Evolutionary conservation across 2,113 vertebrate genomes (phyloP).

Genomic region (Camelus dromedarius): DNA sequence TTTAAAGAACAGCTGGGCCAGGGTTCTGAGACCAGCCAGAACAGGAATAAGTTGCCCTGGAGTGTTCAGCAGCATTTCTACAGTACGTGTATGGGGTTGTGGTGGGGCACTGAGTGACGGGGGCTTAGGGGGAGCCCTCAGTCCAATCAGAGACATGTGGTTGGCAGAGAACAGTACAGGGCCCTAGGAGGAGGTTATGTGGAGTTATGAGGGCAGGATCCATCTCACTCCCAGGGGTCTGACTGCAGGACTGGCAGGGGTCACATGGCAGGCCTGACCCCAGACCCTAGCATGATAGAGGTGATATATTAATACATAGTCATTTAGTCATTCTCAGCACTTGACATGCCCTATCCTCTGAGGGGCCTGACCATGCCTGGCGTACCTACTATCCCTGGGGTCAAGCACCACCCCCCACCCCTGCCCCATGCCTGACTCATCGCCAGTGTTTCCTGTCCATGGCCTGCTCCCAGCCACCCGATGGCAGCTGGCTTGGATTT

Average conservation of each 20-base stretch:
- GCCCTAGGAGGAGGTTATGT: not conserved
- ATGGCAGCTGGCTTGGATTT: constrained; percentile 80
- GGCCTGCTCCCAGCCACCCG: constrained; percentile 10
- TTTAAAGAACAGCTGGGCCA: too few relatives aligned
- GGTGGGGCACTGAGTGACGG: not conserved
- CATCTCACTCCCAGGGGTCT: not conserved
- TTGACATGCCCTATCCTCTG: not conserved
- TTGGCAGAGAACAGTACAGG: not conserved
- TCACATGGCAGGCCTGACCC: not conserved
- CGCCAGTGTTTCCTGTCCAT: not conserved
- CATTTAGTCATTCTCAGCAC: not conserved
- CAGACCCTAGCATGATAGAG: not conserved
- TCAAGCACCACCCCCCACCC: not conserved
- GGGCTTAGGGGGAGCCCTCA: not conserved
- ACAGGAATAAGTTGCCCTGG: not conserved
- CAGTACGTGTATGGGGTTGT: not conserved
- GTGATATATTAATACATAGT: not conserved
- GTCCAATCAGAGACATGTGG: not conserved
- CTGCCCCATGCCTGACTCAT: not conserved
- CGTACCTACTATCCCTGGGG: not conserved
- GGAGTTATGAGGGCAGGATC: not conserved
- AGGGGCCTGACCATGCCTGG: not conserved
- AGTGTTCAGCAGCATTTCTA: not conserved
- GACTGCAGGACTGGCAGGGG: not conserved
- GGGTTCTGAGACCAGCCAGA: not conserved